Conservation (phyloP, 1,140 invertebrate species). For the Dendroctonus valens region DNA sequence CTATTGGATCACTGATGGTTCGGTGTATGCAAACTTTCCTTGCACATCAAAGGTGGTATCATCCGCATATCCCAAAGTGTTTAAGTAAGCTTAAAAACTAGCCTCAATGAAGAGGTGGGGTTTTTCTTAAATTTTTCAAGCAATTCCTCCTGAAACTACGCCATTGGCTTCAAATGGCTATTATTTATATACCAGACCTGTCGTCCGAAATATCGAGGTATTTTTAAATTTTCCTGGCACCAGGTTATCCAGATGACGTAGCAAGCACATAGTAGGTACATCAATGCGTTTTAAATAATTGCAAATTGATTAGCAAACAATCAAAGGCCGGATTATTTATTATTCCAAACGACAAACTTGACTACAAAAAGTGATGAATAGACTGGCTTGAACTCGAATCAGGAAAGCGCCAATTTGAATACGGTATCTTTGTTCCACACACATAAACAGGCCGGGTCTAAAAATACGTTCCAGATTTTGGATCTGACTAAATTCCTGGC, state of each 20-base stretch:
- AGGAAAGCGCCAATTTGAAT: neutral
- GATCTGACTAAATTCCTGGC: conserved; percentile 3
- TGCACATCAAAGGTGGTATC: no score
- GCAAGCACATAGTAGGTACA: neutral
- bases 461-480: conserved; percentile 17
- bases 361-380: neutral
- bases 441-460: neutral
- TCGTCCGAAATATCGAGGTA: conserved; percentile 15
- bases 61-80: neutral
- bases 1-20: no score
- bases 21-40: no score
- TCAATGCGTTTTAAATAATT: neutral
- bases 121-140: neutral
- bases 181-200: conserved; percentile 12
- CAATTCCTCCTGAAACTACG: neutral
- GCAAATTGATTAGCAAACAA: neutral
- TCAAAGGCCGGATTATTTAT: neutral
- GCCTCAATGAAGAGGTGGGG: no score
- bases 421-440: neutral
- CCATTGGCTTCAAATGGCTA: neutral
- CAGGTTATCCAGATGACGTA: conserved; percentile 11
- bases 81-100: neutral
- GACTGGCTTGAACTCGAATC: neutral
- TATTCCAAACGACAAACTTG: neutral
- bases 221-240: conserved; percentile 26